These are phyloP conservation scores for Sturmia bella DNA, from an alignment of 2,888 invertebrate species.

Conservation along the genomic window DNA sequence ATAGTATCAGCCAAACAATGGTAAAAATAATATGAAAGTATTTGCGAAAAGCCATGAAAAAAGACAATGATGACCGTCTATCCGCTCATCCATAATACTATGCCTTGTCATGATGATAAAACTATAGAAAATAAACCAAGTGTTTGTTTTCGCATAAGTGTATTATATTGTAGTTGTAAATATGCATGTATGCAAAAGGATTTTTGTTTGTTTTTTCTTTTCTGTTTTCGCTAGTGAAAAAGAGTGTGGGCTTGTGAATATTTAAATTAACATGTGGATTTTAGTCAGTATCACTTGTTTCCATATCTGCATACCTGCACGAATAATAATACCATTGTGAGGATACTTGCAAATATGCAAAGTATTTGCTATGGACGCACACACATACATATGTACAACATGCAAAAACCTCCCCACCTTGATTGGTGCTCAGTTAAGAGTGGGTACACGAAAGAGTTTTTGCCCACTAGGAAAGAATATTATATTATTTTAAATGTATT, in stretches of 20 bases:
- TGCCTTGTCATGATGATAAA: conserved; percentile 15
- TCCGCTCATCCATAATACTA: conserved; percentile 4
- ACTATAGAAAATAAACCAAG: conserved; percentile 47
- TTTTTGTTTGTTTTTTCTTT: neutral
- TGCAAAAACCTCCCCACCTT: neutral
- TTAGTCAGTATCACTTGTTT: conserved; percentile 48
- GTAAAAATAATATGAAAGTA: conserved; percentile 34
- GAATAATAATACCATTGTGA: conserved; percentile 42
- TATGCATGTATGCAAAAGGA: conserved; percentile 30
- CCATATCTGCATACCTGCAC: conserved; percentile 36
- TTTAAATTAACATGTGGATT: conserved; percentile 61
- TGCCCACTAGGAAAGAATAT: no score
- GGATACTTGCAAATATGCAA: conserved; percentile 45
- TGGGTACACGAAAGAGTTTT: neutral
- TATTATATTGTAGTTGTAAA: conserved; percentile 25
- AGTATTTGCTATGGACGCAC: conserved; percentile 28
- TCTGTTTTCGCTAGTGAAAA: neutral
- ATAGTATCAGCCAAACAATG: conserved; percentile 37
- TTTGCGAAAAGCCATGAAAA: conserved; percentile 28
- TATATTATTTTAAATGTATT: no score
- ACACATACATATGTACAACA: neutral
- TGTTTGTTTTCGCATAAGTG: conserved; percentile 47
- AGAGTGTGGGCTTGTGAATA: conserved; percentile 22
- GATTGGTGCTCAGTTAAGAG: neutral
- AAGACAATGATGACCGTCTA: conserved; percentile 6